Evolutionary conservation across 2,797 vertebrate genomes (phyloP).

Genomic region (Parauchenoglanis punctatus): DNA sequence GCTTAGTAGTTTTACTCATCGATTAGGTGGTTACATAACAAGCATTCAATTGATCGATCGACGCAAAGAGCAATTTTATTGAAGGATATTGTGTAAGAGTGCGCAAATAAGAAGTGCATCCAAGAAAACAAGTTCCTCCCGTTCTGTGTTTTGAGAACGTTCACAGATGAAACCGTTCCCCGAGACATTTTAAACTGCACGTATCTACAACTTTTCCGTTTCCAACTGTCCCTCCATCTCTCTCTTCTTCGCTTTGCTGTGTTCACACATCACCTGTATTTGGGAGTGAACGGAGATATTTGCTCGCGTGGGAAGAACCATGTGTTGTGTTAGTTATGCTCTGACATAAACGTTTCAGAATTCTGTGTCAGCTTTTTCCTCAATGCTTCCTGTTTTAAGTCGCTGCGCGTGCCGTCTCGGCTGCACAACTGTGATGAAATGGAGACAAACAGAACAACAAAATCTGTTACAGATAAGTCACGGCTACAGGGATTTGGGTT

Average conservation of each 20-base stretch:
- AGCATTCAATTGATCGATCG: background rate
- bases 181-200: background rate
- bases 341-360: background rate
- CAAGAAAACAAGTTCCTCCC: background rate
- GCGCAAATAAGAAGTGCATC: background rate
- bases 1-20: background rate
- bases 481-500: background rate
- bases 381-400: background rate
- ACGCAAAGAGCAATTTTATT: background rate
- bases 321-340: background rate
- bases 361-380: background rate
- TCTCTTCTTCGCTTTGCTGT: background rate
- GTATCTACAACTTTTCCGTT: background rate
- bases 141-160: background rate
- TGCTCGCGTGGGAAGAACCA: background rate
- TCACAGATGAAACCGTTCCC: background rate
- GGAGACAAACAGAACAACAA: background rate
- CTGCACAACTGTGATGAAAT: background rate
- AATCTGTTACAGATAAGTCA: background rate
- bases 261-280: conserved; percentile 4
- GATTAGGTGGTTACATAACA: background rate
- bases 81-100: background rate
- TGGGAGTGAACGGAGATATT: background rate
- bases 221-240: background rate
- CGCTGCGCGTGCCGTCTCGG: too few relatives aligned